Percentiles rank a stretch among this genome's conserved stretches.
These are phyloP conservation scores for Tichodroma muraria DNA, from an alignment of 2,113 vertebrate genomes.

Conservation along the genomic window DNA sequence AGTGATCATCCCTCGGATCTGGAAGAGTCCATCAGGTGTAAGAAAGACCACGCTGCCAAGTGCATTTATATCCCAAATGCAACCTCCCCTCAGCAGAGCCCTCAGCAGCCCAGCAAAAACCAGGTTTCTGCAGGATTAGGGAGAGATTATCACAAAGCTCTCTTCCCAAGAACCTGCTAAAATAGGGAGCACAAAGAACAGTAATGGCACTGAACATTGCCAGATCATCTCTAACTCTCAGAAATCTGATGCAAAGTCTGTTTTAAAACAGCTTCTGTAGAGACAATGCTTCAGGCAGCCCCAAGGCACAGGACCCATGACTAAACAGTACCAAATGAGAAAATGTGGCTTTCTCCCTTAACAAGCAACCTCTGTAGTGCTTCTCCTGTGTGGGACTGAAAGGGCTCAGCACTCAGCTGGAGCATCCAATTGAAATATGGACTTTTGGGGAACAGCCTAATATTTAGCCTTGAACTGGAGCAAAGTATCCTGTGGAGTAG, in stretches of 20 bases:
- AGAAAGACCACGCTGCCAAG: neutral
- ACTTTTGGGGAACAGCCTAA: neutral
- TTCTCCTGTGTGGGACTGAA: neutral
- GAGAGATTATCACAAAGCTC: constrained; percentile 5
- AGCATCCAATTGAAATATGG: neutral
- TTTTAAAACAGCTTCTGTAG: neutral
- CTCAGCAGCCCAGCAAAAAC: neutral
- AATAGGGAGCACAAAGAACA: neutral
- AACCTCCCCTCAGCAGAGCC: neutral
- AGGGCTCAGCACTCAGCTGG: neutral
- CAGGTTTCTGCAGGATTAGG: neutral
- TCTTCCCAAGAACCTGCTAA: neutral
- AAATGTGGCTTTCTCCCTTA: neutral
- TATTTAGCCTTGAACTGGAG: neutral
- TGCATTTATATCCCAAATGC: neutral
- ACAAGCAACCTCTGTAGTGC: neutral
- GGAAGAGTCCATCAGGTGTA: neutral
- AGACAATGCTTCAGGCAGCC: neutral
- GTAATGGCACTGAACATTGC: neutral
- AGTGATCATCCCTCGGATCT: neutral
- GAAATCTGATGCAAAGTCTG: neutral
- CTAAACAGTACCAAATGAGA: neutral
- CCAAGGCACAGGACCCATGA: neutral
- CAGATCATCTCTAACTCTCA: neutral
- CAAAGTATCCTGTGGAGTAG: neutral